phyloP scores from a whole-genome alignment of 2,113 vertebrate species.

The Elephas maximus region DNA sequence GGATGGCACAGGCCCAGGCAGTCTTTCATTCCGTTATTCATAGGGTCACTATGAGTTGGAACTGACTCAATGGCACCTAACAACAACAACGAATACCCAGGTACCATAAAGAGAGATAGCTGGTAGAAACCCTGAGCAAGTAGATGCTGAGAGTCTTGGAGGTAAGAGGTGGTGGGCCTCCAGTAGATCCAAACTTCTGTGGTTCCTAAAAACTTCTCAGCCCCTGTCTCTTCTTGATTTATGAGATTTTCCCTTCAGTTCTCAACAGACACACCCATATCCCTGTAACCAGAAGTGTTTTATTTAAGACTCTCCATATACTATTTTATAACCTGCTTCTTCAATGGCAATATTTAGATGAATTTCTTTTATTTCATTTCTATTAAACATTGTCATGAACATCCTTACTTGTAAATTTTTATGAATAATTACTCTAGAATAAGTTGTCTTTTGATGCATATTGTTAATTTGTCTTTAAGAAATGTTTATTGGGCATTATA shows the following conservation, averaged over 20 bases:
- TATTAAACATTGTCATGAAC: background rate
- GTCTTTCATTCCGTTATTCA: too few species aligned
- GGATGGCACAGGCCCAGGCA: too few species aligned
- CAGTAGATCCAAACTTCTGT: background rate
- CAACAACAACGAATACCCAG: background rate
- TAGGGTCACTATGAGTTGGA: too few species aligned
- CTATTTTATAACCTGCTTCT: background rate
- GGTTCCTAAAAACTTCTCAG: background rate
- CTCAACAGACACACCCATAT: background rate
- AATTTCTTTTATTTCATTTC: slow-evolving; percentile 23
- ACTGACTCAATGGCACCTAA: too few species aligned
- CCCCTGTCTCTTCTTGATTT: background rate
- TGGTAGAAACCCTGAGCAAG: background rate
- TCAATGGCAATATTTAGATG: background rate
- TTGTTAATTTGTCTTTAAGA: slow-evolving; percentile 2
- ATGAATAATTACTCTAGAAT: background rate
- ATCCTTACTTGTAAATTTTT: background rate
- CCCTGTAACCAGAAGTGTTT: background rate
- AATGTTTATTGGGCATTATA: background rate
- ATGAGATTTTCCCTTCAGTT: background rate
- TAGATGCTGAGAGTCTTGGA: background rate
- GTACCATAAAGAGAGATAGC: background rate
- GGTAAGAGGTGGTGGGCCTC: background rate
- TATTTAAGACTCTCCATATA: background rate
- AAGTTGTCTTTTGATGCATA: background rate